Conservation (phyloP, 2,888 invertebrate genomes). For the Agrochola macilenta region DNA sequence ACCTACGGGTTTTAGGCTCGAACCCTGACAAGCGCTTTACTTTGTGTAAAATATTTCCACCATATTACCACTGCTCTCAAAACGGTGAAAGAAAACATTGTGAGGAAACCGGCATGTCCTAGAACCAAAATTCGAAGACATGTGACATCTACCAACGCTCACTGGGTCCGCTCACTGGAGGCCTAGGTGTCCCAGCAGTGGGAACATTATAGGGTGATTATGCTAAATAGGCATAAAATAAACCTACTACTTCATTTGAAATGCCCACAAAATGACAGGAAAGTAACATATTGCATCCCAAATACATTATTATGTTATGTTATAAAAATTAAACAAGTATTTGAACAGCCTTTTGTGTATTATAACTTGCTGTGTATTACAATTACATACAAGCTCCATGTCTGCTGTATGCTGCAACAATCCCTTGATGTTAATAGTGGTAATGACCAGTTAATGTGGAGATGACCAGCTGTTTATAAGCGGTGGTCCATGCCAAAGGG, state of each 20-base stretch:
- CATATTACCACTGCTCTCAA: too few relatives aligned
- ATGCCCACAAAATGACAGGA: not conserved
- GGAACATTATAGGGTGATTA: too few relatives aligned
- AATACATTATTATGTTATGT: not conserved
- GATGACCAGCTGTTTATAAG: not conserved
- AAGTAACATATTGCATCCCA: not conserved
- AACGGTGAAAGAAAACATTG: too few relatives aligned
- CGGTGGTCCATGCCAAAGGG: not conserved
- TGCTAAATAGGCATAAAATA: not conserved
- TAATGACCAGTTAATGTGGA: not conserved
- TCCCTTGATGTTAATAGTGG: not conserved
- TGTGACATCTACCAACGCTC: too few relatives aligned
- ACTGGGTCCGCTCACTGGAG: too few relatives aligned
- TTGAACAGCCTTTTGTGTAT: not conserved
- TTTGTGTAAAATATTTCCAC: too few relatives aligned
- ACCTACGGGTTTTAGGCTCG: too few relatives aligned
- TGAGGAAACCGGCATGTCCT: too few relatives aligned
- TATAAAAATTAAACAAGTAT: not conserved
- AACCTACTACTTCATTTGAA: not conserved
- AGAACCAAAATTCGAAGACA: too few relatives aligned
- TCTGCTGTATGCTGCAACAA: not conserved
- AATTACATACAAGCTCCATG: not conserved
- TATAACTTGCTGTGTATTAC: not conserved
- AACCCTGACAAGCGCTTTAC: too few relatives aligned
- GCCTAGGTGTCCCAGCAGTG: too few relatives aligned